These are phyloP conservation scores for Scylla paramamosain DNA, from an alignment of 1,140 invertebrate species.

Conservation along the genomic window DNA sequence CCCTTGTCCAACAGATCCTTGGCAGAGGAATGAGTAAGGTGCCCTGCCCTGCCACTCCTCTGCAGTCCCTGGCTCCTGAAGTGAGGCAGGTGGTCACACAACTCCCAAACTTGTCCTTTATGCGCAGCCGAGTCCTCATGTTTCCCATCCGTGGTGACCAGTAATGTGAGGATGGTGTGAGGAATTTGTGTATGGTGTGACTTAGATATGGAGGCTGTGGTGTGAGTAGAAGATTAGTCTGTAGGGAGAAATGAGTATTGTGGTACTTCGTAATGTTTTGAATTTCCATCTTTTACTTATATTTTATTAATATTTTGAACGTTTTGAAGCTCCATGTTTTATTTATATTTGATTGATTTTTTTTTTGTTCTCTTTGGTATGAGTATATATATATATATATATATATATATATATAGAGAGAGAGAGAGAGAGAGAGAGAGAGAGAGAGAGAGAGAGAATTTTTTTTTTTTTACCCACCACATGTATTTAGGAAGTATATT, in stretches of 20 bases:
- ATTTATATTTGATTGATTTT: too few species aligned
- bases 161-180: neutral
- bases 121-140: constrained; percentile 59
- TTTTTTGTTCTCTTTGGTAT: too few species aligned
- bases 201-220: neutral
- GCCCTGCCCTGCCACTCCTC: constrained; percentile 40
- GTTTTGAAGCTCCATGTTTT: too few species aligned
- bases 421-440: too few species aligned
- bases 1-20: constrained; percentile 70
- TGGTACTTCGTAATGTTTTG: too few species aligned
- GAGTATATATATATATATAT: too few species aligned
- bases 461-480: too few species aligned
- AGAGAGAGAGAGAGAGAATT: too few species aligned
- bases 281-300: too few species aligned
- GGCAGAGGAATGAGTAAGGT: constrained; percentile 52
- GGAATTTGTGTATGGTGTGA: neutral
- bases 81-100: constrained; percentile 61
- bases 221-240: neutral
- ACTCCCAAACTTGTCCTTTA: constrained; percentile 66
- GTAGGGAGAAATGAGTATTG: neutral
- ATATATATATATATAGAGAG: too few species aligned
- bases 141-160: constrained; percentile 58
- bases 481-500: too few species aligned
- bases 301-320: too few species aligned
- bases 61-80: constrained; percentile 57